Base-by-base conservation (phyloP, 2,797 vertebrate genomes). In the Sphenopsis melanotis region DNA sequence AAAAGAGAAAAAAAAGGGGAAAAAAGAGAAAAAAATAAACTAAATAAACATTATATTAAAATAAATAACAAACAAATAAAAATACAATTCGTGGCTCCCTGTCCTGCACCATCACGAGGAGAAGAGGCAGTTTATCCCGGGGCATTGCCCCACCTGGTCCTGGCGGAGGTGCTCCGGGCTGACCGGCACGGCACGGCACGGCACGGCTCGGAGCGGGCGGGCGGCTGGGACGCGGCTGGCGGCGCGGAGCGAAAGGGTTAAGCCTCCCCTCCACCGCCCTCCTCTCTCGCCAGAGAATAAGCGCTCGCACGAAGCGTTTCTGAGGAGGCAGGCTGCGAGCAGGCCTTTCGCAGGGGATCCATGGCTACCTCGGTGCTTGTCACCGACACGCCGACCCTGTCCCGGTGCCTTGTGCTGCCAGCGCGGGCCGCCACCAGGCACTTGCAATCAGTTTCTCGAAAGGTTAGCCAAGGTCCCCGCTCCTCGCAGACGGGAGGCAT, bases 381-480 rank as follows among this genome's bases (percentile, higher is more conserved):
- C 97, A 86, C 93, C 72, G 93, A 84, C 93, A 77, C 52, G 84
- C 84, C 70, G 96, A 90, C 91, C 97, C 95, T 65, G 52, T 89
- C 90, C 85, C 13, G 87, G 53, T 68, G 64, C 93, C 96, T 89
- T 7, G 94, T 32, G 95, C 93, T 83, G 91, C 78, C 94, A 49
- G 95, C 12, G 71, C 81, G 53, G 95, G 84, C 95, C 93, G 90
- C 83, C 90, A 91, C 83, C 94, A 81, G 96, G 95, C 97, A 90
- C 95, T 97, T 68, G 96, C 95, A 63, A 94, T 94, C 97, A 95
- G 97, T 96, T 96, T 97, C 76, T 78, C 90, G 19, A 97, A 96
- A 97, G 97, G 97, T 97, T 97, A 97, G 97, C 94, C 97, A 94
- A 97, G 97, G 97, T 97, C 96, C 89, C 83, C 63, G 60, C 60